A percentile compares a stretch with the other conserved stretches of the same genome.
Evolutionary conservation across 2,113 vertebrate genomes (phyloP).

Genomic region (Lepidothrix coronata): DNA sequence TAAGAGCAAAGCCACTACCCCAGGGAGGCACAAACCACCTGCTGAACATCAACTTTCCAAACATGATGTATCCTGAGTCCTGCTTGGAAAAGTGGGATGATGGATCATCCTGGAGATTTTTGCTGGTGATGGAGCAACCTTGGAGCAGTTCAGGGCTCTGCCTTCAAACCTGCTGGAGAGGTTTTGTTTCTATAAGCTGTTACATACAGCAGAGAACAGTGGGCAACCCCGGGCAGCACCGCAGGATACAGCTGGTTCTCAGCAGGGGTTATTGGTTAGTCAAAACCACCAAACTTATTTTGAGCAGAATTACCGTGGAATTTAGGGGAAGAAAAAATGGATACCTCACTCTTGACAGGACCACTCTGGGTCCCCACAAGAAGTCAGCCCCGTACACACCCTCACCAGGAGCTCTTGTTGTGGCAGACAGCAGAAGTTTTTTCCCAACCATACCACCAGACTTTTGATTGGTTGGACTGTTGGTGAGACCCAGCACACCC

Average conservation of each 20-base stretch:
- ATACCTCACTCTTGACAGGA: background rate
- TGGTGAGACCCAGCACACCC: background rate
- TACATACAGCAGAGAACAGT: background rate
- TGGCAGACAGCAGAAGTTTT: background rate
- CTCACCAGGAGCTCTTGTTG: background rate
- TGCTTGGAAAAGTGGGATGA: background rate
- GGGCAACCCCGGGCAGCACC: background rate
- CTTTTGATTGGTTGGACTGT: background rate
- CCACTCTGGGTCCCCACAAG: background rate
- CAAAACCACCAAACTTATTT: background rate
- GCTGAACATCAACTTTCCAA: background rate
- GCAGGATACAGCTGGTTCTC: background rate
- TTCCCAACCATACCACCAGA: background rate
- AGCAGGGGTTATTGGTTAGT: background rate
- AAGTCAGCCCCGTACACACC: background rate
- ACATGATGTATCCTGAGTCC: accelerated
- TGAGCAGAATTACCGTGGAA: background rate
- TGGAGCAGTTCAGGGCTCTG: background rate
- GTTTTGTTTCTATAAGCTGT: background rate
- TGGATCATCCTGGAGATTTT: background rate
- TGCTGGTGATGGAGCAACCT: background rate
- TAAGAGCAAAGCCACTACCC: background rate
- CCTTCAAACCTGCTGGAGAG: background rate
- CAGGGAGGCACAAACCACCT: background rate
- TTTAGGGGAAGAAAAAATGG: background rate